Conservation (phyloP, 2,113 vertebrate species). For the Mobula birostris region DNA sequence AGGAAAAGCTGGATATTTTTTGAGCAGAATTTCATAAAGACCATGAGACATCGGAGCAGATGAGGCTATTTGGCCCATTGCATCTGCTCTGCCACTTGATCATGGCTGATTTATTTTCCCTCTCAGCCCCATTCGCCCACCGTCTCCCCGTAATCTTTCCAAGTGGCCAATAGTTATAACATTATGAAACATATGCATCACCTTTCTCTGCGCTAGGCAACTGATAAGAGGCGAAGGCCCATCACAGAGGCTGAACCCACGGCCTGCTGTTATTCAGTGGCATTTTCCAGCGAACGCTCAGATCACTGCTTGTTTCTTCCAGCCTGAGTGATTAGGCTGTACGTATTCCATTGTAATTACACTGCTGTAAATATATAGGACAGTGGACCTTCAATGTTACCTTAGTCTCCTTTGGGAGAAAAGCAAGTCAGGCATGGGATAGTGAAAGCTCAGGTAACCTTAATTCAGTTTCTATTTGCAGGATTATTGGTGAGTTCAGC, state of each 20-base stretch:
- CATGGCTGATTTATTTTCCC: too few relatives aligned
- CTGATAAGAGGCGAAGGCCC: neutral
- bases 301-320: neutral
- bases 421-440: neutral
- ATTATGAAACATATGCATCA: neutral
- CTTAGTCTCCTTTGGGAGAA: neutral
- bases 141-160: too few relatives aligned
- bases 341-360: neutral
- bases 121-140: too few relatives aligned
- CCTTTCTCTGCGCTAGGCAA: neutral
- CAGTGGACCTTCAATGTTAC: neutral
- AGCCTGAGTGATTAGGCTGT: neutral
- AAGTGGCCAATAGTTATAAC: too few relatives aligned
- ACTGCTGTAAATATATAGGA: too few relatives aligned
- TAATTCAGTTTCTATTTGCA: neutral
- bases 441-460: neutral
- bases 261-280: neutral
- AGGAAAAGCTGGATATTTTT: neutral
- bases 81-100: too few relatives aligned
- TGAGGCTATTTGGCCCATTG: too few relatives aligned
- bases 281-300: neutral
- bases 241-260: neutral
- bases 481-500: neutral
- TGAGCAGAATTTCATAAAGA: too few relatives aligned
- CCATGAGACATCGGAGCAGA: too few relatives aligned